These are phyloP conservation scores for Drosophila ananassae DNA, from an alignment of 1,140 invertebrate genomes.

Conservation along the genomic window DNA sequence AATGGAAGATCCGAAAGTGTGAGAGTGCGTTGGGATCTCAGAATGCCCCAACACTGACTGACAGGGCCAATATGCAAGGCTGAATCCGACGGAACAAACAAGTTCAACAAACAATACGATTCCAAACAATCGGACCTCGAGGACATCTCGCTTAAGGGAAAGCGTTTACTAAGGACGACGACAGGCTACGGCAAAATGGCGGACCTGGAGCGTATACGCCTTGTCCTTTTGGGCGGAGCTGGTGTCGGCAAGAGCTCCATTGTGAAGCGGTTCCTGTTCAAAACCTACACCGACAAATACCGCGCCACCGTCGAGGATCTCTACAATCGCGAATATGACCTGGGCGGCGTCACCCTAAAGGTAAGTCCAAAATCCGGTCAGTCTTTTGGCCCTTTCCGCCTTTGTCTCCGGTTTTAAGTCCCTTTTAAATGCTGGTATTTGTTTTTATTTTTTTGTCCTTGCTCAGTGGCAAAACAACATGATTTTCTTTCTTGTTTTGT, in stretches of 20 bases:
- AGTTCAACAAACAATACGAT: conserved; percentile 19
- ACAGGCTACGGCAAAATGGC: conserved; percentile 83
- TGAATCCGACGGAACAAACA: conserved; percentile 7
- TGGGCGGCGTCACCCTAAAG: conserved; percentile 90
- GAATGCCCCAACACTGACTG: conserved; percentile 53
- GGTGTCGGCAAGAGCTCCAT: conserved; percentile 95
- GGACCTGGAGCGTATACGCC: conserved; percentile 92
- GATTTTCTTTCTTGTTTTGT: neutral
- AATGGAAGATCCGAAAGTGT: conserved; percentile 34
- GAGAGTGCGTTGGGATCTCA: conserved; percentile 29
- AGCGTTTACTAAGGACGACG: conserved; percentile 52
- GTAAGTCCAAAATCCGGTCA: conserved; percentile 68
- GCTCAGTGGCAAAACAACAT: neutral
- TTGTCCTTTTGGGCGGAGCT: conserved; percentile 93
- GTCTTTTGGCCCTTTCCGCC: neutral
- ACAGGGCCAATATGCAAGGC: conserved; percentile 1
- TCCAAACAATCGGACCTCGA: conserved; percentile 30
- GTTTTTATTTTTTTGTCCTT: conserved; percentile 2
- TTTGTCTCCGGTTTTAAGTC: neutral
- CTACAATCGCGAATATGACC: conserved; percentile 93
- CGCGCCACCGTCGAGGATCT: conserved; percentile 95
- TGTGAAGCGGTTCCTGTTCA: conserved; percentile 93
- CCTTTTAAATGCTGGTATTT: neutral
- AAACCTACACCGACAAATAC: conserved; percentile 93
- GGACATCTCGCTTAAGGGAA: conserved; percentile 34